Conservation (phyloP, 2,797 vertebrate species). For the Scarus forsteni region DNA sequence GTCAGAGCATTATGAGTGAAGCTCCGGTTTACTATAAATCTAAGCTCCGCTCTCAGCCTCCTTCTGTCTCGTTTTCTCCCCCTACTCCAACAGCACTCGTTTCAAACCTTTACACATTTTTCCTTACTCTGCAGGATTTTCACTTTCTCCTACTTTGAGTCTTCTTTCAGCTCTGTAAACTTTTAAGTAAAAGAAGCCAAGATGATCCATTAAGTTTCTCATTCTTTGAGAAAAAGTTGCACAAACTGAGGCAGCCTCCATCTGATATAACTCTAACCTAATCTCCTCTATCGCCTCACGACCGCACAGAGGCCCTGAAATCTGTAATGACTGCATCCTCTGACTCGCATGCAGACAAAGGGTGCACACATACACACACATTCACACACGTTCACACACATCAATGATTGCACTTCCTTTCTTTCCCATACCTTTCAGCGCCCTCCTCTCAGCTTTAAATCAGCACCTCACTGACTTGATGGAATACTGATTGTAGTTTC, state of each 20-base stretch:
- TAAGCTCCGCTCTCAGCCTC: constrained; percentile 46
- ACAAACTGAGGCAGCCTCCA: constrained; percentile 58
- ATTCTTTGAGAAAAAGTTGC: constrained; percentile 60
- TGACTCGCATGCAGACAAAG: constrained; percentile 39
- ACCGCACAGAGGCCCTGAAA: constrained; percentile 50
- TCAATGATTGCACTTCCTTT: constrained; percentile 39
- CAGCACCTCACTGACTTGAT: constrained; percentile 62
- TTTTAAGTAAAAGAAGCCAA: constrained; percentile 26
- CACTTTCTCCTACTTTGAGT: constrained; percentile 31
- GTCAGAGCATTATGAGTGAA: constrained; percentile 64
- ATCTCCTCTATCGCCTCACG: constrained; percentile 59
- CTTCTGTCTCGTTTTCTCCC: constrained; percentile 48
- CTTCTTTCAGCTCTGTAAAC: constrained; percentile 39
- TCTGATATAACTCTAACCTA: constrained; percentile 59
- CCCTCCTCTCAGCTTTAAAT: constrained; percentile 56
- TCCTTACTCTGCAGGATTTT: constrained; percentile 43
- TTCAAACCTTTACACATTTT: constrained; percentile 44
- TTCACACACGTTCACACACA: constrained; percentile 10
- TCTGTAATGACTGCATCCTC: constrained; percentile 47
- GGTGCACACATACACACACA: constrained; percentile 1
- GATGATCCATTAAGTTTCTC: constrained; percentile 66
- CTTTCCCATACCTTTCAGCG: constrained; percentile 35
- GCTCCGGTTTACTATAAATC: constrained; percentile 62
- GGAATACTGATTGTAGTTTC: constrained; percentile 66
- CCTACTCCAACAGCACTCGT: constrained; percentile 36